Percentiles rank a stretch among this genome's conserved stretches.
These are phyloP conservation scores for Chitala chitala DNA, from an alignment of 2,113 vertebrate genomes.

Conservation along the genomic window DNA sequence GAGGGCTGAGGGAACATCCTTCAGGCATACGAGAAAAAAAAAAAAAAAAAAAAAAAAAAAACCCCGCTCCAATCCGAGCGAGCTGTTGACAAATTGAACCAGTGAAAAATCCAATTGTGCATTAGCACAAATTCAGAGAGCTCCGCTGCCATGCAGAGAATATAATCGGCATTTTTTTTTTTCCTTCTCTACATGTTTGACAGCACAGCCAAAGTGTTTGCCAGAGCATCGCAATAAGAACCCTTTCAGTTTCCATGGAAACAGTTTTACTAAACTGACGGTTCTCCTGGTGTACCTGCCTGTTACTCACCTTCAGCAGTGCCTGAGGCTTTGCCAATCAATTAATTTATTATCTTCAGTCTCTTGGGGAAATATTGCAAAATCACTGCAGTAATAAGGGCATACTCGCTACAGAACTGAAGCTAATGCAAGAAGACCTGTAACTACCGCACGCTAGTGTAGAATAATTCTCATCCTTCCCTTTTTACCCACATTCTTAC, in stretches of 20 bases:
- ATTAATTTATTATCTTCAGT: neutral
- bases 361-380: neutral
- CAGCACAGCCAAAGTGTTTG: conserved; percentile 10
- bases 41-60: too few species aligned
- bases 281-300: neutral
- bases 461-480: too few species aligned
- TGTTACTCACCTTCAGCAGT: neutral
- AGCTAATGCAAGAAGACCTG: neutral
- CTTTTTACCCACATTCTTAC: too few species aligned
- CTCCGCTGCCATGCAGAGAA: neutral
- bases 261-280: conserved; percentile 10
- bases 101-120: neutral
- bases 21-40: neutral
- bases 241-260: conserved; percentile 24
- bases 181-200: neutral
- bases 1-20: neutral
- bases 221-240: neutral
- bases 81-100: neutral
- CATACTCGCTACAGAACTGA: neutral
- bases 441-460: too few species aligned
- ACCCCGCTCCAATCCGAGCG: neutral
- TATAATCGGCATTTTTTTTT: conserved; percentile 2
- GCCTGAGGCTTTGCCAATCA: neutral
- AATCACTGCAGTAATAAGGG: neutral
- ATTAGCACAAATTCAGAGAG: neutral